These are phyloP conservation scores for Paralvinella palmiformis DNA, from an alignment of 1,140 invertebrate genomes.

Conservation along the genomic window DNA sequence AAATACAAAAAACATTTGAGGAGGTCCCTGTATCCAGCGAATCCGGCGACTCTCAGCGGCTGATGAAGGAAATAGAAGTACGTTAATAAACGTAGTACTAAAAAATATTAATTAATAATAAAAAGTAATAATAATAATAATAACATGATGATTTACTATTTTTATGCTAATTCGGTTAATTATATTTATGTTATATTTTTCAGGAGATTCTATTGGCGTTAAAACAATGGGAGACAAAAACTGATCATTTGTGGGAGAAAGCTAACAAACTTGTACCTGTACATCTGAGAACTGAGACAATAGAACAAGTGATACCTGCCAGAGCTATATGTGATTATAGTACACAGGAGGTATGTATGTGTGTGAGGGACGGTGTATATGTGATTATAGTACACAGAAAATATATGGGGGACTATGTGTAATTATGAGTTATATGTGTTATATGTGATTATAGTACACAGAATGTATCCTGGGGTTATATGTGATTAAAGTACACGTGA, in stretches of 20 bases:
- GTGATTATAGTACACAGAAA: no score
- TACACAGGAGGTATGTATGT: constrained; percentile 15
- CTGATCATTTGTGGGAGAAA: constrained; percentile 8
- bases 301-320: constrained; percentile 3
- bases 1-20: constrained; percentile 11
- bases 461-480: constrained; percentile 6
- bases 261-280: constrained; percentile 13
- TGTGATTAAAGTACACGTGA: constrained; percentile 17
- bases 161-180: no score
- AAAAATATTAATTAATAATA: neutral
- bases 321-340: constrained; percentile 16
- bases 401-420: no score
- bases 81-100: neutral
- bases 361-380: no score
- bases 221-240: constrained; percentile 16
- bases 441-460: neutral
- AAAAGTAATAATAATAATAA: no score
- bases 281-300: constrained; percentile 3
- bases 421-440: constrained; percentile 12
- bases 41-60: neutral
- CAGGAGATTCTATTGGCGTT: constrained; percentile 15
- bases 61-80: constrained; percentile 13
- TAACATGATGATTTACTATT: no score
- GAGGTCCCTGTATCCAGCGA: neutral
- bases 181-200: neutral